Conservation (phyloP, 2,888 invertebrate genomes). For the Hybos culiciformis region DNA sequence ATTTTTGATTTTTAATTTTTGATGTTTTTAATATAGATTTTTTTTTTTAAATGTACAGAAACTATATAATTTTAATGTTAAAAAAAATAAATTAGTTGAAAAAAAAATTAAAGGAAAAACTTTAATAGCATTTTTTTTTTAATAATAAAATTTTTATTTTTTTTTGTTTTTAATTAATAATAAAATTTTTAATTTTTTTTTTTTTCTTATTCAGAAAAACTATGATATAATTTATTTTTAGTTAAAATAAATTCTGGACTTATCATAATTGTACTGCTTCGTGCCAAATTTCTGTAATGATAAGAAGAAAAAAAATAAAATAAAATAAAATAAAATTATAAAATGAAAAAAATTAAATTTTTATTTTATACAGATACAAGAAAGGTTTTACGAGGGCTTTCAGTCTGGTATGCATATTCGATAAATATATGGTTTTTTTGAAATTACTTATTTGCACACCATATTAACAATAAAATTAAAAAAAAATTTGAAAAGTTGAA, state of each 20-base stretch:
- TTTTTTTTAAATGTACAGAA: too few relatives aligned
- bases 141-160: slow-evolving; percentile 10
- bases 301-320: slow-evolving; percentile 13
- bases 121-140: slow-evolving; percentile 11
- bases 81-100: too few relatives aligned
- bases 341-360: slow-evolving; percentile 1
- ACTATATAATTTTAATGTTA: too few relatives aligned
- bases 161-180: slow-evolving; percentile 2
- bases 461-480: neutral
- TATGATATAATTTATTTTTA: slow-evolving; percentile 83
- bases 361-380: too few relatives aligned
- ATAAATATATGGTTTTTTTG: too few relatives aligned
- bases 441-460: too few relatives aligned
- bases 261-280: slow-evolving; percentile 76
- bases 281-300: slow-evolving; percentile 59
- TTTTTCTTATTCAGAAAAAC: slow-evolving; percentile 39
- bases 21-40: neutral
- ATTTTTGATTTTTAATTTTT: slow-evolving; percentile 13
- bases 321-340: slow-evolving; percentile 4
- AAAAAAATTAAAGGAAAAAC: slow-evolving; percentile 15
- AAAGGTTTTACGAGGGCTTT: too few relatives aligned
- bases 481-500: slow-evolving; percentile 1
- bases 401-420: too few relatives aligned
- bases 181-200: slow-evolving; percentile 29
- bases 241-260: slow-evolving; percentile 78